Percentiles rank a stretch among this genome's conserved stretches.
Evolutionary conservation across 2,888 invertebrate species (phyloP).

Genomic region (Drosophila putrida): DNA sequence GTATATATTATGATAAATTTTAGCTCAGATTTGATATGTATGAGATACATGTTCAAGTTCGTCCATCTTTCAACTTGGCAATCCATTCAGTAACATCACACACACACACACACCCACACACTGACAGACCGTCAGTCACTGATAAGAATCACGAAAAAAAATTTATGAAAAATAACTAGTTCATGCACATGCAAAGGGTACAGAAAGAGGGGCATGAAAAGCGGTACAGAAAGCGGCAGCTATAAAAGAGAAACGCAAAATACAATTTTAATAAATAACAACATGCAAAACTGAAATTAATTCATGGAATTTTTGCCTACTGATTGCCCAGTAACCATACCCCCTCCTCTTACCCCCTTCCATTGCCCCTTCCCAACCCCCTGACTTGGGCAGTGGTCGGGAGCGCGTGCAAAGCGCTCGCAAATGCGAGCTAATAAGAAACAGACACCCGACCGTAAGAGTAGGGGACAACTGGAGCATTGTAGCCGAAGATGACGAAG

Average conservation of each 20-base stretch:
- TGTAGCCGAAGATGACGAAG: constrained; percentile 64
- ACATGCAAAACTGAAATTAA: constrained; percentile 86
- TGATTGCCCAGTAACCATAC: constrained; percentile 50
- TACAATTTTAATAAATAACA: constrained; percentile 82
- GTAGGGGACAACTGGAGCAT: constrained; percentile 65
- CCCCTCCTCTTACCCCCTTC: background rate
- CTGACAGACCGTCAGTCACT: constrained; percentile 38
- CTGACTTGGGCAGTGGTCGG: constrained; percentile 6
- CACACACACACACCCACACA: constrained; percentile 3
- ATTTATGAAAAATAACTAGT: constrained; percentile 57
- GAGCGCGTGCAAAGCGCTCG: constrained; percentile 48
- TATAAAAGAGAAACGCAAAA: constrained; percentile 69
- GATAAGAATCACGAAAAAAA: constrained; percentile 60
- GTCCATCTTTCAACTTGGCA: constrained; percentile 1
- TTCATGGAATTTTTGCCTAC: constrained; percentile 81
- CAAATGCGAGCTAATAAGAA: constrained; percentile 69
- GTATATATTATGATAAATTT: background rate
- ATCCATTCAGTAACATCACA: constrained; percentile 27
- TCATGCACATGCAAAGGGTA: constrained; percentile 14
- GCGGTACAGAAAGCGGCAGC: constrained; percentile 65
- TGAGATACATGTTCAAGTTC: background rate
- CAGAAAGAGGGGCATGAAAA: background rate
- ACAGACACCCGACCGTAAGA: constrained; percentile 73
- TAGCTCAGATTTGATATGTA: background rate
- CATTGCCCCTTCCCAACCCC: background rate